Base-by-base conservation (phyloP, 2,113 vertebrate species). In the Bombycilla garrulus region DNA sequence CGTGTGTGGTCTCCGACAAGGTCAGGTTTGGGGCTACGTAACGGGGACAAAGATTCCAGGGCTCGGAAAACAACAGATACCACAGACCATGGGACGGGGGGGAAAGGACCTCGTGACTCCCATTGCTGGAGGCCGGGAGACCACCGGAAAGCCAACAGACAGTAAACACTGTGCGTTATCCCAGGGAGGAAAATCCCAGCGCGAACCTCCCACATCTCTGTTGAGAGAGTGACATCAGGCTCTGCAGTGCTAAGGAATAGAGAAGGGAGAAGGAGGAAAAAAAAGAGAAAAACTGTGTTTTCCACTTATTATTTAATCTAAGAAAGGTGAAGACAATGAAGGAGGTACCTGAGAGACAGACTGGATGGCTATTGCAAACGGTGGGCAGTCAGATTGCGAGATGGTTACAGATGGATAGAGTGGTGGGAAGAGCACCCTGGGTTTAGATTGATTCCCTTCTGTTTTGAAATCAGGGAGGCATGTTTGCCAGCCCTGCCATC, bases 1-100 rank as follows among this genome's bases (percentile, higher is more conserved):
- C 96, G 93, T 97, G 97, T 97, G 97, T 97, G 97, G 97, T 97
- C 97, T 97, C 95, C 14, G 38, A 95, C 94, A 95, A 97, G 96
- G 97, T 97, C 96, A 96, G 91, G 83, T 97, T 95, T 96, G 92
- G 94, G 95, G 95, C 95, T 97, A 90, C 36, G 56, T 94, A 97
- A 91, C 26, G n/a, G 94, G 91, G 96, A 96, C 96, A 97, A 96
- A 96, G 95, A 95, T 97, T 97, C 95, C 96, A 95, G 90, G 9
- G 12, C 84, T 95, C 3, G 1, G 95, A 97, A 95, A 97, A 96
- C 95, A 97, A 94, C 85, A 89, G 94, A 97, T 97, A 95, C 86
- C 33, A 10, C 83, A 95, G 90, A 86, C 48, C 87, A 81, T 86
- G 82, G 91, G 83, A 70, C 0, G 14, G 91, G 80, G 72, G 86